These are phyloP conservation scores for Drosophila virilis DNA, from an alignment of 1,140 invertebrate genomes.

Conservation along the genomic window DNA sequence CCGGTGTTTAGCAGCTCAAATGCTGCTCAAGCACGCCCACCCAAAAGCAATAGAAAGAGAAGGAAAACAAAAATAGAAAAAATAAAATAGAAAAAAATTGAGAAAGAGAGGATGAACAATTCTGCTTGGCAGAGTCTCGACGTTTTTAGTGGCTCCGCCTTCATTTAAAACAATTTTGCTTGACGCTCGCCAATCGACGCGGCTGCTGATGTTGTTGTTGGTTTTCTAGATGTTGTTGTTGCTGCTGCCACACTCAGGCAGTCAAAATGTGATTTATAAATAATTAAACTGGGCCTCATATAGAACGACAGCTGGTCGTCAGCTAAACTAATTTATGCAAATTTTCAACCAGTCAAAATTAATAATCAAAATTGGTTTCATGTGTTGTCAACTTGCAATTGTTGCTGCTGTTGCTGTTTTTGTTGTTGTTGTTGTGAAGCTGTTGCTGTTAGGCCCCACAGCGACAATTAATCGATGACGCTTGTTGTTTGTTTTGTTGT, in stretches of 20 bases:
- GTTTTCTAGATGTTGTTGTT: constrained; percentile 13
- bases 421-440: constrained; percentile 11
- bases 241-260: constrained; percentile 6
- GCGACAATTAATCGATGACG: constrained; percentile 50
- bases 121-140: neutral
- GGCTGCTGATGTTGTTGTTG: constrained; percentile 8
- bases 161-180: constrained; percentile 32
- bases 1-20: constrained; percentile 59
- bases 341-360: constrained; percentile 45
- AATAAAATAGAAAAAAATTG: neutral
- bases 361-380: constrained; percentile 48
- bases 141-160: constrained; percentile 45
- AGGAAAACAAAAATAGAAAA: neutral
- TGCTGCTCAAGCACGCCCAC: constrained; percentile 26
- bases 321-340: constrained; percentile 59
- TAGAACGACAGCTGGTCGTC: constrained; percentile 41
- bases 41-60: constrained; percentile 4
- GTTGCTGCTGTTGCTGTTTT: constrained; percentile 6
- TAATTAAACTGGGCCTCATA: constrained; percentile 44
- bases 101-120: neutral
- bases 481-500: constrained; percentile 36
- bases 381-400: constrained; percentile 17
- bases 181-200: constrained; percentile 36
- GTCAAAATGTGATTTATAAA: constrained; percentile 60
- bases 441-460: constrained; percentile 16